Base-by-base conservation (phyloP, 2,797 vertebrate species). In the Rhadinocentrus ornatus region DNA sequence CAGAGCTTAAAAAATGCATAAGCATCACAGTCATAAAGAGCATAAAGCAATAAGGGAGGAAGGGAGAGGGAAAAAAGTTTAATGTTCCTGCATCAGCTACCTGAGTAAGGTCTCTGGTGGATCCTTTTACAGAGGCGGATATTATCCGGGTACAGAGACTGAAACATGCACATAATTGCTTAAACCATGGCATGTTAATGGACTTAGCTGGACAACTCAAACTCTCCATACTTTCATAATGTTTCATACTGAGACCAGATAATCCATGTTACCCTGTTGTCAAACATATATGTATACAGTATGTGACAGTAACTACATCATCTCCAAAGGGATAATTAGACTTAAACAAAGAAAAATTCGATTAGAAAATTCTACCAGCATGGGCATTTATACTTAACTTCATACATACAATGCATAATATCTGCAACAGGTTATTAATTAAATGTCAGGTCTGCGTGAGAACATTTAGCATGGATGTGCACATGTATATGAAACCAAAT, bases 81-180 rank as follows among this genome's bases (percentile, higher is more conserved):
- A 70, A 65, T 66, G 69, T 75, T n/a, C 18, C 59, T 61, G 59
- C 65, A 56, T 75, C 48, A 62, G 44, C 53, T 68, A 71, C 65
- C 70, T 53, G 58, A 75, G 52, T 35, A 55, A 80, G 62, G 54
- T 66, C 16, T 58, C 54, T 74, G 64, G 73, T 68, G 64, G 71
- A 63, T 57, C 35, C 29, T 67, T 67, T 75, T 41, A 77, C 31
- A 69, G 56, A 66, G 39, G 39, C 65, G 0, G 46, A 44, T 53
- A 67, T 74, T 75, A 73, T 63, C 66, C 48, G 69, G 48, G 26
- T 48, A 58, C 70, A 69, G 18, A 60, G 58, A 26, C 32, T 62
- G 41, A 63, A 39, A 54, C 26, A 34, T 3, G 26, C 52, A 26
- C 56, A 61, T 26, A 64, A 16, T 34, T 52, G 46, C 22, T 39